Conservation (phyloP, 2,797 vertebrate genomes). For the Rhinichthys osculus region DNA sequence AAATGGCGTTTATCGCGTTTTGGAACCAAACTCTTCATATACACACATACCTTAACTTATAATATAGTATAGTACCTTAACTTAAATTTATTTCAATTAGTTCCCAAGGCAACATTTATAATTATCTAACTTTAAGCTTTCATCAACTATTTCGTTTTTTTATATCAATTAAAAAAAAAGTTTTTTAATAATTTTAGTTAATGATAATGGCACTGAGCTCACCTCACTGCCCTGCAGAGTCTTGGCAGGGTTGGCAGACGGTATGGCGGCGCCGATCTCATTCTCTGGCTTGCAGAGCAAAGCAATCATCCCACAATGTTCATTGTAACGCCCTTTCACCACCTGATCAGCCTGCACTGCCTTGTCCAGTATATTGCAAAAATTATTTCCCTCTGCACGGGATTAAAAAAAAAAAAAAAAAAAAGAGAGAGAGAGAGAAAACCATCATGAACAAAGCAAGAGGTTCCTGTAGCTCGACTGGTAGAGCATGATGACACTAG, state of each 20-base stretch:
- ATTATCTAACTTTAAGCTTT: not conserved
- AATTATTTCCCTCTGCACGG: conserved; percentile 87
- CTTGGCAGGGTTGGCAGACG: conserved; percentile 96
- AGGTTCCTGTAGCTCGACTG: not conserved
- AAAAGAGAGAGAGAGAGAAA: not conserved
- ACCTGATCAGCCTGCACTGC: conserved; percentile 93
- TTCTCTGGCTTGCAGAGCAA: conserved; percentile 92
- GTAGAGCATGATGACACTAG: not conserved
- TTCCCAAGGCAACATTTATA: not conserved
- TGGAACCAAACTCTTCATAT: too few relatives aligned
- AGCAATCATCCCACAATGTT: conserved; percentile 91
- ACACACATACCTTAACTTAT: not conserved
- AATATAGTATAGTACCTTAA: not conserved
- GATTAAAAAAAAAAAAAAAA: not conserved
- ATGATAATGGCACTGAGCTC: not conserved
- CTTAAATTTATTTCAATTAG: not conserved
- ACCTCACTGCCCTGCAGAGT: conserved; percentile 98
- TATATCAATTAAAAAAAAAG: not conserved
- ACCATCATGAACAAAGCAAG: not conserved
- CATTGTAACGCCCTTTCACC: conserved; percentile 90
- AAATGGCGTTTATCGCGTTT: too few relatives aligned
- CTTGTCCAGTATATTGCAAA: conserved; percentile 87
- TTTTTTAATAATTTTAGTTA: not conserved
- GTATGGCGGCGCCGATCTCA: conserved; percentile 91
- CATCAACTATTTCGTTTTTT: not conserved